phyloP scores from a whole-genome alignment of 2,113 vertebrate species.

The Alligator mississippiensis region DNA sequence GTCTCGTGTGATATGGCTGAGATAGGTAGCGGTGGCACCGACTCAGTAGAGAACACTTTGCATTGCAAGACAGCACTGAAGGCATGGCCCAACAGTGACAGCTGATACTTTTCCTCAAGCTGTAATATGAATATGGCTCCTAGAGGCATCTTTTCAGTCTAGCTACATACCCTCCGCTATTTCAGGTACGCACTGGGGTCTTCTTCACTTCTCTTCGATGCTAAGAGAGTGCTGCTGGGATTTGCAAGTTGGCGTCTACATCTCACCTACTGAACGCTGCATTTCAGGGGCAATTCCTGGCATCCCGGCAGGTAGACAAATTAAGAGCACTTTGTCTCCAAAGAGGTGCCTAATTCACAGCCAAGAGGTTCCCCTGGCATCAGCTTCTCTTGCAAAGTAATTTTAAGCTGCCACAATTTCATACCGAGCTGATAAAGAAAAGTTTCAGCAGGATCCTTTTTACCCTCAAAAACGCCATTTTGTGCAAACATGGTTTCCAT shows the following conservation, averaged over 20 bases:
- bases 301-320: background rate
- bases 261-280: background rate
- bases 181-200: background rate
- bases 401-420: background rate
- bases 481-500: background rate
- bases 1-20: too few relatives aligned
- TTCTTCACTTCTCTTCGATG: background rate
- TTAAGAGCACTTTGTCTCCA: background rate
- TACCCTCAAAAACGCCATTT: background rate
- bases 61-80: background rate
- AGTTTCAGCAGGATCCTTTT: background rate
- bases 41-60: background rate
- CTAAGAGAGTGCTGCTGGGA: background rate
- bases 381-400: background rate
- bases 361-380: background rate
- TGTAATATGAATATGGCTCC: background rate
- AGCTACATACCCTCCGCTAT: background rate
- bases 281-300: background rate
- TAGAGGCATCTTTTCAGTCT: fast-evolving
- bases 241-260: background rate
- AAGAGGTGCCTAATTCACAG: background rate
- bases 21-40: background rate
- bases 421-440: too few relatives aligned
- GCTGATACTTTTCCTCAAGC: background rate
- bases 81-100: background rate